phyloP scores from a whole-genome alignment of 2,797 vertebrate species.

The Enteromius mattozi region DNA sequence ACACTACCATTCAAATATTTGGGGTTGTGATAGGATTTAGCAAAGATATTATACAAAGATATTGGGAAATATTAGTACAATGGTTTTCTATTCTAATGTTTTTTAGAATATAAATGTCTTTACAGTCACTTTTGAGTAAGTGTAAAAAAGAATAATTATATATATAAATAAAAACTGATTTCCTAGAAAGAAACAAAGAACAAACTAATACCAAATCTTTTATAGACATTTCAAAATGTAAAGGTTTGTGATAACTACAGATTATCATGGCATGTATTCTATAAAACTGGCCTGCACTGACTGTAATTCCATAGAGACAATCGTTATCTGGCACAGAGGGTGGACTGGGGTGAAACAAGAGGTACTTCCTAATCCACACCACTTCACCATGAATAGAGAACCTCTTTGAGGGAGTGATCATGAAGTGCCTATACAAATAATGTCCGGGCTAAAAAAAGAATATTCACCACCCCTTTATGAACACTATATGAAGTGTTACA shows the following conservation, averaged over 20 bases:
- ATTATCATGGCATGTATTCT: background rate
- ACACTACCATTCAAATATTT: background rate
- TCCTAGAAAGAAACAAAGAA: background rate
- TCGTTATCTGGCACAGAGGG: background rate
- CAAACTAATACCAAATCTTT: background rate
- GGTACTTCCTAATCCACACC: slow-evolving; percentile 27
- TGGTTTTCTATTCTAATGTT: background rate
- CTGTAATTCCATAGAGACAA: background rate
- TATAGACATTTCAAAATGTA: background rate
- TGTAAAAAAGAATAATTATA: no score
- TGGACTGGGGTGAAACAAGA: slow-evolving; percentile 7
- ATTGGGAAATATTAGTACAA: background rate
- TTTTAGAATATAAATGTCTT: background rate
- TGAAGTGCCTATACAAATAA: slow-evolving; percentile 40
- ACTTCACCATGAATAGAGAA: slow-evolving; percentile 23
- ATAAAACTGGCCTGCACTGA: background rate
- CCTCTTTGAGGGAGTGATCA: slow-evolving; percentile 34
- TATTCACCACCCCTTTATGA: slow-evolving; percentile 50
- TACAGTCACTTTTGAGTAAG: background rate
- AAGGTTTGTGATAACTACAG: background rate
- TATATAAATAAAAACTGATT: background rate
- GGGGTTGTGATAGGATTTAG: no score
- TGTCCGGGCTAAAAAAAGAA: slow-evolving; percentile 60
- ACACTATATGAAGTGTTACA: slow-evolving; percentile 41
- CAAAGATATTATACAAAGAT: background rate